A percentile compares a stretch with the other conserved stretches of the same genome.
Conservation (phyloP, 2,113 vertebrate species). For the Calypte anna region DNA sequence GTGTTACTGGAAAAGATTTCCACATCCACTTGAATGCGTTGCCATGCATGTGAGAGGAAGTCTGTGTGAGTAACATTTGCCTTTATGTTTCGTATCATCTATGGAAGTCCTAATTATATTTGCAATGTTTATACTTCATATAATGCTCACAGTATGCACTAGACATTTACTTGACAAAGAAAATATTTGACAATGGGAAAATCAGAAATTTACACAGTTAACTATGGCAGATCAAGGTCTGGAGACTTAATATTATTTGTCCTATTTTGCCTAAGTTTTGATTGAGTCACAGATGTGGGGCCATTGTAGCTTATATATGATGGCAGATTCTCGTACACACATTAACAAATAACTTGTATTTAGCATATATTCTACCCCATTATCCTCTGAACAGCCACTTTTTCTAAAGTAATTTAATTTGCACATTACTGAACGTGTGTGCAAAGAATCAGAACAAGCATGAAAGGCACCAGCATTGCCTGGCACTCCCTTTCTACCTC, state of each 20-base stretch:
- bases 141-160: neutral
- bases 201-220: neutral
- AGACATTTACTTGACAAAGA: neutral
- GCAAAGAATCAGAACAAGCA: neutral
- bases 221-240: neutral
- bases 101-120: neutral
- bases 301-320: neutral
- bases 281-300: neutral
- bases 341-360: neutral
- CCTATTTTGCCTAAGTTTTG: neutral
- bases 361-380: neutral
- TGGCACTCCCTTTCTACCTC: neutral
- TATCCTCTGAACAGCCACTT: neutral
- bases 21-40: neutral
- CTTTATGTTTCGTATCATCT: neutral
- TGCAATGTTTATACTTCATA: neutral
- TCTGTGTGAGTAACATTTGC: neutral
- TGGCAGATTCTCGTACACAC: neutral
- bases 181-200: neutral
- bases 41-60: neutral
- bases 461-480: fast-evolving
- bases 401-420: neutral
- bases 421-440: neutral
- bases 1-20: neutral
- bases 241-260: neutral